Percentiles rank a stretch among this genome's conserved stretches.
Conservation (phyloP, 2,888 invertebrate species). For the Congeria kusceri region DNA sequence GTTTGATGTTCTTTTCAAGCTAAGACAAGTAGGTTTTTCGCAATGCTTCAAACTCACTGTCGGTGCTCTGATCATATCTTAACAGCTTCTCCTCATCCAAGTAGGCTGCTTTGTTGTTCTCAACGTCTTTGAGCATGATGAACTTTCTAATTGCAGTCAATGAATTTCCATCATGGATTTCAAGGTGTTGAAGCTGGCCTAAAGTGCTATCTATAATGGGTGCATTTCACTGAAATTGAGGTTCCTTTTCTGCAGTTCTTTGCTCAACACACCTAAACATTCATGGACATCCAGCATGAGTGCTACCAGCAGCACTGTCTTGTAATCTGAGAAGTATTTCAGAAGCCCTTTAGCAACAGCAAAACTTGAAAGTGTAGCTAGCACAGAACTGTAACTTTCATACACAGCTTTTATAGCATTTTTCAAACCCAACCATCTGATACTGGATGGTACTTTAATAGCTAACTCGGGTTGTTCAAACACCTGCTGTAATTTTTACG, state of each 20-base stretch:
- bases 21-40: background rate
- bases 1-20: constrained; percentile 23
- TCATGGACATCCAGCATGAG: too few relatives aligned
- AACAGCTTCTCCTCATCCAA: constrained; percentile 18
- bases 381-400: too few relatives aligned
- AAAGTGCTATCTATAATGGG: constrained; percentile 8
- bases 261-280: too few relatives aligned
- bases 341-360: too few relatives aligned
- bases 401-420: too few relatives aligned
- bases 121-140: background rate
- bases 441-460: constrained; percentile 29
- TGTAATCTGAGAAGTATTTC: too few relatives aligned
- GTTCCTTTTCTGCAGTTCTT: too few relatives aligned
- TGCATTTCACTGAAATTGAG: constrained; percentile 20
- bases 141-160: background rate
- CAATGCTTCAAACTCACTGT: constrained; percentile 11
- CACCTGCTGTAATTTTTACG: constrained; percentile 26
- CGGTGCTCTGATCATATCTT: background rate
- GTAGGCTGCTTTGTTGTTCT: background rate
- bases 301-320: constrained; percentile 14
- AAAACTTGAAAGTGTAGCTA: too few relatives aligned
- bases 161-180: background rate
- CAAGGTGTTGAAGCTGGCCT: background rate
- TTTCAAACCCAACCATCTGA: constrained; percentile 21
- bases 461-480: constrained; percentile 34